Base-by-base conservation (phyloP, 2,113 vertebrate genomes). In the Psettodes erumei region DNA sequence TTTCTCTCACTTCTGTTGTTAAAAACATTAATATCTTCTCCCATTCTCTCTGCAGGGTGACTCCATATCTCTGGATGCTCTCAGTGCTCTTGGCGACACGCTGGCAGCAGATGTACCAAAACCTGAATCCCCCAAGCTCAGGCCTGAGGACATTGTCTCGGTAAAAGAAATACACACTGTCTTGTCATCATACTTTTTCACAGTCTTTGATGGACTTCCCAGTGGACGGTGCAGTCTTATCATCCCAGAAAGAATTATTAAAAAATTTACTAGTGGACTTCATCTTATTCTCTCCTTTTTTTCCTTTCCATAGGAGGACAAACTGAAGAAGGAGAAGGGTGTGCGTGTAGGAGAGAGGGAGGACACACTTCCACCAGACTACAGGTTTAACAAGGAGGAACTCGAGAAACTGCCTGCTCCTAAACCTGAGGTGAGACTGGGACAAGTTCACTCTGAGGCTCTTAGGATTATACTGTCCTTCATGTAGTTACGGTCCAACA, bases 321-420 rank as follows among this genome's bases (percentile, higher is more conserved):
- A 87, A 61, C 1, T 51, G 12, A 84, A 47, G 21, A 62, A 88
- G 47, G 77, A 92, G 80, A 82, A 93, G 65, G 92, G 86, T 4
- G 91, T 93, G 40, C 71, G 10, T 32, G 90, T 94, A 1, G 94
- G 94, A 27, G 94, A 93, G 73, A 80, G 87, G 53, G 94, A 95
- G 0, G 91, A 93, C 63, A 53, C 91, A 0, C 63, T 93, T 50
- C 90, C 85, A 53, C 91, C 93, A 53, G 81, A 47, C 0, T 94
- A 94, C 90, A 92, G 93, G 69, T 91, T 88, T 30, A 73, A 86
- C 3, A 42, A 82, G 54, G 89, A 90, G 0, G 60, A 91, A 15
- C 76, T 79, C 1, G 64, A 71, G 43, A 85, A 91, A 13, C 58
- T 75, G 21, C 89, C 92, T 30, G 42, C 90, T 59, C 81, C 86